Conservation (phyloP, 2,888 invertebrate species). For the Dynastes hyllus region DNA sequence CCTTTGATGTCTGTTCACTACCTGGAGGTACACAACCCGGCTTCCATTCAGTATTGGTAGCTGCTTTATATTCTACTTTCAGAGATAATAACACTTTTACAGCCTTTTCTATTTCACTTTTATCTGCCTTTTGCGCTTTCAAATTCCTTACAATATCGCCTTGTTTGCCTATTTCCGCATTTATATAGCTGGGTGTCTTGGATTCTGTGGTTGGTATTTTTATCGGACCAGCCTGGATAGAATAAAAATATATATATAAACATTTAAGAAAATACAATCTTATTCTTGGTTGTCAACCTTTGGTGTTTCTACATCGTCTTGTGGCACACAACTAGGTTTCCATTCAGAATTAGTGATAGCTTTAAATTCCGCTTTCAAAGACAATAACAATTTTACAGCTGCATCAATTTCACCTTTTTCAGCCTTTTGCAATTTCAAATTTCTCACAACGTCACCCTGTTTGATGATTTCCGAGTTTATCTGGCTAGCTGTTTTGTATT, state of each 20-base stretch:
- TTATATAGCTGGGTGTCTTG: neutral
- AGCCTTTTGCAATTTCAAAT: slow-evolving; percentile 74
- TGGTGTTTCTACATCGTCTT: neutral
- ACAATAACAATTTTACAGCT: slow-evolving; percentile 74
- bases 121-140: slow-evolving; percentile 74
- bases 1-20: neutral
- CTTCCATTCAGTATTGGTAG: slow-evolving; percentile 77
- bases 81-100: slow-evolving; percentile 74
- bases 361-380: slow-evolving; percentile 76
- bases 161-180: slow-evolving; percentile 68
- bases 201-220: neutral
- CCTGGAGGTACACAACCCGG: slow-evolving; percentile 63
- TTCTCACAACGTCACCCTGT: slow-evolving; percentile 73
- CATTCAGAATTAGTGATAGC: slow-evolving; percentile 75
- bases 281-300: neutral
- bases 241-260: neutral
- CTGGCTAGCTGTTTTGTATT: neutral
- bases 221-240: neutral
- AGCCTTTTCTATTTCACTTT: slow-evolving; percentile 73
- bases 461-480: slow-evolving; percentile 64
- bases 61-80: slow-evolving; percentile 75
- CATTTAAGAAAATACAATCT: too few species aligned
- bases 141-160: slow-evolving; percentile 73
- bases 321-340: slow-evolving; percentile 69
- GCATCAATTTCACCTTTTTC: slow-evolving; percentile 73